A percentile compares a stretch with the other conserved stretches of the same genome.
Conservation (phyloP, 2,888 invertebrate species). For the Lepeophtheirus nordmannii region DNA sequence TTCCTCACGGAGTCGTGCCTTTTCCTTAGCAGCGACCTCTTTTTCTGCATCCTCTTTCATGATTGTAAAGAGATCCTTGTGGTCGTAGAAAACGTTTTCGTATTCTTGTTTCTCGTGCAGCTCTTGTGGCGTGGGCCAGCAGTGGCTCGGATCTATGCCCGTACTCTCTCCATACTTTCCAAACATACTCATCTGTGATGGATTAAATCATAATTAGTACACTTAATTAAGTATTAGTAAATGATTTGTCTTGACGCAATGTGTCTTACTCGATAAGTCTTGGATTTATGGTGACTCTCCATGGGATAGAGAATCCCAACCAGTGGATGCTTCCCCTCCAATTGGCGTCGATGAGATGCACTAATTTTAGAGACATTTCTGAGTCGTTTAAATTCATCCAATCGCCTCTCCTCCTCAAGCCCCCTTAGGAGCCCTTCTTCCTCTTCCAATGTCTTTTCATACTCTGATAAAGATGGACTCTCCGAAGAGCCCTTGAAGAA, state of each 20-base stretch:
- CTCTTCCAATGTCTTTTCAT: not conserved
- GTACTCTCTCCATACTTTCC: conserved; percentile 2
- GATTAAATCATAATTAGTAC: not conserved
- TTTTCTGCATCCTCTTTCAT: not conserved
- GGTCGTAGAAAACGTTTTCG: not conserved
- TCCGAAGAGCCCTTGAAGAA: not conserved
- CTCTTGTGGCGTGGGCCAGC: not conserved
- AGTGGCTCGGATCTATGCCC: not conserved
- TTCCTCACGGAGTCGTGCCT: not conserved
- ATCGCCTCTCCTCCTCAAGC: not conserved
- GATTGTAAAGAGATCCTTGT: not conserved
- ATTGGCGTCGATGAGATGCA: not conserved
- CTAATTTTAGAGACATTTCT: not conserved
- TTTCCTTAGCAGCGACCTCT: not conserved
- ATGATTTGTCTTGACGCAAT: no score
- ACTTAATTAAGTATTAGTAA: not conserved
- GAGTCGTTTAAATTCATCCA: not conserved
- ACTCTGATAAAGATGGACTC: not conserved
- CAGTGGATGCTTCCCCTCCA: not conserved
- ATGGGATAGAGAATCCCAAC: not conserved
- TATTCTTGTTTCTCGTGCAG: not conserved
- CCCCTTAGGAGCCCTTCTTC: not conserved
- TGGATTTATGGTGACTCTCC: not conserved
- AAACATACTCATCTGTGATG: not conserved
- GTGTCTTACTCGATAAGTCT: not conserved